Evolutionary conservation across 2,888 invertebrate species (phyloP), one percentile per base, ranked within the genome.

Genomic region (Ceramica pisi): DNA sequence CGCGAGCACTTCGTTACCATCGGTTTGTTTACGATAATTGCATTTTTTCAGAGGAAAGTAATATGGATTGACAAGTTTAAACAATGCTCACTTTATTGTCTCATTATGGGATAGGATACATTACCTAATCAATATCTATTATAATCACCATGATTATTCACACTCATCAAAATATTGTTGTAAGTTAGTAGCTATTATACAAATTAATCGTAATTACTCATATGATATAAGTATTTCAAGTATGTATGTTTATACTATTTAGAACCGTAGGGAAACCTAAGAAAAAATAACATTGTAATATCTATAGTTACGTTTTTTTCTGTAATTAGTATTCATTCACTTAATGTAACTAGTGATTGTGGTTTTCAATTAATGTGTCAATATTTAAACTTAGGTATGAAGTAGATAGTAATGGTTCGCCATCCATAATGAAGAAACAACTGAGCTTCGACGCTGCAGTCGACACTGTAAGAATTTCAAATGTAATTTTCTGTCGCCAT

Each of bases 291-390:
- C 85, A 72, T 89, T 90, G 78, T 89, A 87, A 85, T 87, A 75
- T 83, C 79, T 87, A 86, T 87, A 85, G 84, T 89, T 87, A 87
- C 71, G 84, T 89, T 88, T 90, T 84, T 82, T 88, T 90, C 87
- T 88, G 85, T 90, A 88, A 67, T 81, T 84, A 85, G 87, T 80
- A 88, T 87, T 87, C 84, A 87, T 88, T 89, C 84, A 88, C 80
- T 51, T 79, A 78, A 80, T 86, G 88, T 89, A 60, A 55, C 68
- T 74, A 87, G 88, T 91, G 89, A 87, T 88, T 90, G 91, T 92
- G 89, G 87, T 93, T 94, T 92, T 91, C 93, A 94, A 94, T 94
- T 94, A 93, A 87, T 87, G 91, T 93, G 93, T 94, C 94, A 94
- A 94, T 94, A 91, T 93, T 89, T 89, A 89, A 90, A 85, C 86